Base-by-base conservation (phyloP, 2,113 vertebrate species). In the Numida meleagris region DNA sequence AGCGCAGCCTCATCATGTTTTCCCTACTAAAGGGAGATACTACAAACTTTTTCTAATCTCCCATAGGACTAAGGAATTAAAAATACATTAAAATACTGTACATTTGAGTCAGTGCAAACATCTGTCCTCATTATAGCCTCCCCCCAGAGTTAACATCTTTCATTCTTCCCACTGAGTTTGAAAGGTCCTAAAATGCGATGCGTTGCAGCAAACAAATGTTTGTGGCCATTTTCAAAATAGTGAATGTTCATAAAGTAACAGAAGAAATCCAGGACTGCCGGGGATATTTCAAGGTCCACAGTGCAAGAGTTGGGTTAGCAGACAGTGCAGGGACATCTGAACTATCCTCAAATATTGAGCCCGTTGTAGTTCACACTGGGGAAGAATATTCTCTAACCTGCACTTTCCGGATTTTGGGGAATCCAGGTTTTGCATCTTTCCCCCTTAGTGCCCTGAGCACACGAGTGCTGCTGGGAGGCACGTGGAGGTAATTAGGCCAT, bases 281-380 rank as follows among this genome's bases (percentile, higher is more conserved):
- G 12, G 10, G 34, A 29, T 62, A 62, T 53, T 80, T 90, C 40
- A 92, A 57, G 3, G 53, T 7, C 43, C 10, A 12, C 48, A 78
- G 13, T 0, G 2, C 21, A 83, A 17, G 36, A 73, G 12, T 0
- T 27, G 2, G 7, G 8, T 3, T 57, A 14, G 55, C 36, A 57
- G 57, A 55, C 9, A 74, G 57, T 13, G 45, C 0, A 0, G 38
- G 18, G 33, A 36, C 1, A 2, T n/a, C 46, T 81, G 51, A 83
- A 59, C 36, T 12, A 75, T 20, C 24, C 19, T 74, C 34, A 81
- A 50, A n/a, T 38, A 59, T 23, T 24, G 24, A 83, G 16, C 10
- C 9, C 61, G 72, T 75, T 66, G 36, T 63, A 36, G 38, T 34
- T 91, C 53, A 50, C 29, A 19, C 74, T 2, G 50, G 5, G 21